Conservation (phyloP, 2,888 invertebrate species). For the Spodoptera littoralis region DNA sequence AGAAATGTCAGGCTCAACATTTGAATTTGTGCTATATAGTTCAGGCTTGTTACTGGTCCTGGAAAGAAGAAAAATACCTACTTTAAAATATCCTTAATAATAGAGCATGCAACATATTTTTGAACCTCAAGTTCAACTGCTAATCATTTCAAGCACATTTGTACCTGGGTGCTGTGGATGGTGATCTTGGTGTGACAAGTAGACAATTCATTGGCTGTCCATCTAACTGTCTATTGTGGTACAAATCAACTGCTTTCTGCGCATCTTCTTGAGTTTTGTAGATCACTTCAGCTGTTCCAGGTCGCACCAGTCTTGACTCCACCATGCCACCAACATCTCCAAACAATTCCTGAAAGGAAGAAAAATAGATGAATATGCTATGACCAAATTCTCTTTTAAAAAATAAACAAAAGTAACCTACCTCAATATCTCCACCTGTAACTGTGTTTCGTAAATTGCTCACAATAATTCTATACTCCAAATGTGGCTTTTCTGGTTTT, state of each 20-base stretch:
- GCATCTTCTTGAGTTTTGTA: conserved; percentile 96
- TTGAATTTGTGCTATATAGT: conserved; percentile 87
- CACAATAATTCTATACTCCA: conserved; percentile 95
- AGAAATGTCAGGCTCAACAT: conserved; percentile 91
- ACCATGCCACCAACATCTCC: conserved; percentile 96
- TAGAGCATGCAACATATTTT: too few relatives aligned
- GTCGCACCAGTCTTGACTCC: conserved; percentile 94
- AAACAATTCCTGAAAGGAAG: conserved; percentile 93
- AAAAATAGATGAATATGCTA: not conserved
- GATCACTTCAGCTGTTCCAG: conserved; percentile 97
- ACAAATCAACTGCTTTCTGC: conserved; percentile 96
- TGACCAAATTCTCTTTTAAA: too few relatives aligned
- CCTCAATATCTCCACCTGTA: conserved; percentile 96
- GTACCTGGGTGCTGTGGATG: conserved; percentile 66
- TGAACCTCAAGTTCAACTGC: too few relatives aligned
- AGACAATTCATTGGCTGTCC: conserved; percentile 98
- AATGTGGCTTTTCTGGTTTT: conserved; percentile 73
- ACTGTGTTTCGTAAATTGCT: conserved; percentile 96
- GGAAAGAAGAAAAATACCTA: conserved; percentile 57
- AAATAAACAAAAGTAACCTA: conserved; percentile 66
- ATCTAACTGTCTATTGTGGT: conserved; percentile 97
- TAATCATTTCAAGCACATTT: conserved; percentile 1
- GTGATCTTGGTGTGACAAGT: conserved; percentile 92
- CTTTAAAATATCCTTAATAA: too few relatives aligned
- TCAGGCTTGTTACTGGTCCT: conserved; percentile 78